These are phyloP conservation scores for Cirrhinus mrigala DNA, from an alignment of 2,797 vertebrate species.

Conservation along the genomic window DNA sequence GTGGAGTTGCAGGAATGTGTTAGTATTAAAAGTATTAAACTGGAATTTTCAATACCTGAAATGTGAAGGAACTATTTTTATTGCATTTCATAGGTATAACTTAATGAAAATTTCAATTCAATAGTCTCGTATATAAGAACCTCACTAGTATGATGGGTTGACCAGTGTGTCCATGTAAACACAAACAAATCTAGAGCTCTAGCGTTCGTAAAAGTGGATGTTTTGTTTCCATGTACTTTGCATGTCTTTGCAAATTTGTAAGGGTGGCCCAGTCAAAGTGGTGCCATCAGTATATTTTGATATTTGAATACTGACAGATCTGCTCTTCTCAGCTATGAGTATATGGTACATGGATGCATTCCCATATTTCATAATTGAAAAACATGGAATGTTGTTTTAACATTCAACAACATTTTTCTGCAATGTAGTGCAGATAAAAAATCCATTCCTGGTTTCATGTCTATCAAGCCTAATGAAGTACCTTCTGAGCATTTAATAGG, in stretches of 20 bases:
- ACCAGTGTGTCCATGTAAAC: neutral
- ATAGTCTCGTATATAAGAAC: no score
- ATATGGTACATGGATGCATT: neutral
- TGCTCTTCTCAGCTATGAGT: neutral
- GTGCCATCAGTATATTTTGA: no score
- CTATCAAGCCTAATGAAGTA: no score
- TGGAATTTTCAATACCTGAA: no score
- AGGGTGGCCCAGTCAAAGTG: neutral
- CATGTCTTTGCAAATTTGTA: neutral
- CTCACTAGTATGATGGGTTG: neutral
- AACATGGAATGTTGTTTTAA: neutral
- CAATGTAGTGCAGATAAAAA: neutral
- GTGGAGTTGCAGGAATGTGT: no score
- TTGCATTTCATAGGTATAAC: neutral
- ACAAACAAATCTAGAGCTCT: slow-evolving; percentile 12
- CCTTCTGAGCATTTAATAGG: no score
- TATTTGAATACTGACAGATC: neutral
- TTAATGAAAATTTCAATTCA: neutral
- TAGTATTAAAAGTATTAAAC: no score
- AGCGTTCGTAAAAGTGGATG: neutral
- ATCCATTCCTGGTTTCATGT: neutral
- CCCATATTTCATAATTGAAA: neutral
- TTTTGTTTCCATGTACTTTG: slow-evolving; percentile 10
- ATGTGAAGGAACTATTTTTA: no score
- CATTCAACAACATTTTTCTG: neutral